These are phyloP conservation scores for Drosophila prostipennis DNA, from an alignment of 2,888 invertebrate genomes.

Conservation along the genomic window DNA sequence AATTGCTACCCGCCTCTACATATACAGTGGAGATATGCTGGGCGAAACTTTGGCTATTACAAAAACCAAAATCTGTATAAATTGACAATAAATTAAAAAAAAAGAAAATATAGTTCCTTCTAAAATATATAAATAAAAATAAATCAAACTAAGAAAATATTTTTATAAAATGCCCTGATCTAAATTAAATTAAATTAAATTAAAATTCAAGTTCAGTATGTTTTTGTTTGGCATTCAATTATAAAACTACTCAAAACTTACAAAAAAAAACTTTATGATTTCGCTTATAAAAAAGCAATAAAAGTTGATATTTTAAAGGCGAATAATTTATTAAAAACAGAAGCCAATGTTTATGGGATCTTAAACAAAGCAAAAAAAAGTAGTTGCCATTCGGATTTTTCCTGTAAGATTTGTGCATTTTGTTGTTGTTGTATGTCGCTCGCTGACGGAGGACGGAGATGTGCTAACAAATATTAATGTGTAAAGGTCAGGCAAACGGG, in stretches of 20 bases:
- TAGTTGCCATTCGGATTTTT: constrained; percentile 12
- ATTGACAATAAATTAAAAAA: background rate
- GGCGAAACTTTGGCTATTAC: background rate
- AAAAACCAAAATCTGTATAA: no score
- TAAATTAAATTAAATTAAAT: no score
- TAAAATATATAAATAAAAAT: no score
- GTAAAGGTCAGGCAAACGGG: constrained; percentile 72
- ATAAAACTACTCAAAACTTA: no score
- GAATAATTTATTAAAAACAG: background rate
- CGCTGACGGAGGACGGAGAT: constrained; percentile 44
- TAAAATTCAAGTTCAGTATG: no score
- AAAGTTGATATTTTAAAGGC: no score
- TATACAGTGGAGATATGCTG: constrained; percentile 1
- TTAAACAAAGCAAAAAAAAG: background rate
- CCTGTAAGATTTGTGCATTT: constrained; percentile 21
- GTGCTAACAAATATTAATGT: constrained; percentile 74
- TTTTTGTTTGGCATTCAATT: no score
- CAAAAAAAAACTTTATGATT: no score
- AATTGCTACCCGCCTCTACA: background rate
- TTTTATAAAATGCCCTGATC: no score
- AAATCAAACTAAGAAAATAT: background rate
- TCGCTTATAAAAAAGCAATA: no score
- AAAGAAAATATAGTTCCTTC: no score
- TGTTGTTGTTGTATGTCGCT: constrained; percentile 5
- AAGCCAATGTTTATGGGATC: background rate